Percentiles rank a stretch among this genome's conserved stretches.
phyloP scores from a whole-genome alignment of 2,113 vertebrate genomes.

The Cinclus mexicanus region DNA sequence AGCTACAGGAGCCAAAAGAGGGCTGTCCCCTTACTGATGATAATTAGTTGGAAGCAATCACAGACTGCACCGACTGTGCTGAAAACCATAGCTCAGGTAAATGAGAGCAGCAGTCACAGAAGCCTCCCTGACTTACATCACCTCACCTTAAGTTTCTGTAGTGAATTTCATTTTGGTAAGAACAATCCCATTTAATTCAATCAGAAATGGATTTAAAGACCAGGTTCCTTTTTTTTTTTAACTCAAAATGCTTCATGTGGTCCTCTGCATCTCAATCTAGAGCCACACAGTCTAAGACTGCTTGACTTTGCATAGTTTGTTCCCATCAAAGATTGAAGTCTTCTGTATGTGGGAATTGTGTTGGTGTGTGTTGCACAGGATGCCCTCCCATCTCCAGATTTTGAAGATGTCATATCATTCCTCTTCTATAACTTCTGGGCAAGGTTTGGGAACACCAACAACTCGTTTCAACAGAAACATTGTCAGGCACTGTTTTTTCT shows the following conservation, averaged over 20 bases:
- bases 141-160: not conserved
- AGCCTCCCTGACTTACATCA: not conserved
- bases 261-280: not conserved
- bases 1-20: not conserved
- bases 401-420: not conserved
- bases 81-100: not conserved
- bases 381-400: not conserved
- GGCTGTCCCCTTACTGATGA: not conserved
- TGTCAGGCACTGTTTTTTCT: not conserved
- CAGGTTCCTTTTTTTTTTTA: not conserved
- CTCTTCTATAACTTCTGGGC: not conserved
- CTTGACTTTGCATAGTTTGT: not conserved
- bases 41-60: not conserved
- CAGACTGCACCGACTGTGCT: not conserved
- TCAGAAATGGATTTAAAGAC: not conserved
- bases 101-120: not conserved
- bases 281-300: not conserved
- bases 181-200: not conserved
- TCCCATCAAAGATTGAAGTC: not conserved
- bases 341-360: fast-evolving
- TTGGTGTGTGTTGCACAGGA: not conserved
- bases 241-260: not conserved
- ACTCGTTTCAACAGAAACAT: not conserved
- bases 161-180: not conserved
- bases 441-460: not conserved